Evolutionary conservation across 2,888 invertebrate genomes (phyloP), one percentile per base, ranked within the genome.

Genomic region (Dastarcus helophoroides): DNA sequence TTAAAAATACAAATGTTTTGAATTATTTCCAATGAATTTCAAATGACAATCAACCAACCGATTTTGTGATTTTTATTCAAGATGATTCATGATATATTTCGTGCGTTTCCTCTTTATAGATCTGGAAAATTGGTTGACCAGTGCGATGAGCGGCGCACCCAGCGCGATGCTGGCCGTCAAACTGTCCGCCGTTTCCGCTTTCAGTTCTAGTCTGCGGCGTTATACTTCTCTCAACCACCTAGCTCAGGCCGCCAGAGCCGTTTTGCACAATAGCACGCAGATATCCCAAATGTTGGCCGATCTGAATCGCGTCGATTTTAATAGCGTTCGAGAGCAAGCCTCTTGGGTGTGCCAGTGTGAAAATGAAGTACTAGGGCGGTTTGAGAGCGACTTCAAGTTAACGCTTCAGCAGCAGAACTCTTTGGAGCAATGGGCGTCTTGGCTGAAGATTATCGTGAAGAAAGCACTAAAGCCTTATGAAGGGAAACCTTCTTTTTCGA

Each of bases 271-370:
- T 64, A 79, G 84, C 43, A 79, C 82, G 44, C 94, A 95, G 69
- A 93, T 95, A 52, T 79, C 80, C 46, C 89, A 95, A 72, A 98
- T 98, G 97, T 66, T 93, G 39, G 76, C 85, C 13, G 97, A 98
- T 66, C 71, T 98, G 46, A 94, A 91, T 67, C 80, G 94, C 43
- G 94, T 98, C 22, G 97, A 98, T 66, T 95, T 98, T 66, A 84
- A 89, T 55, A 93, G 94, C 66, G 93, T 98, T 8, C 91, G 89
- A 50, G 68, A 69, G 49, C 76, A 91, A 70, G 95, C 95, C 2
- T 86, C 90, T 0, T 97, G 95, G 95, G 94, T 97, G 5, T 97
- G 95, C 58, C 86, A 91, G 50, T 97, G 95, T 64, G 88, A 88
- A 51, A 80, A 84, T 41, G 73, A 76, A 10, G 67, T 73, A 37